These are phyloP conservation scores for Pollachius pollachius DNA, from an alignment of 2,113 vertebrate species.

Conservation along the genomic window DNA sequence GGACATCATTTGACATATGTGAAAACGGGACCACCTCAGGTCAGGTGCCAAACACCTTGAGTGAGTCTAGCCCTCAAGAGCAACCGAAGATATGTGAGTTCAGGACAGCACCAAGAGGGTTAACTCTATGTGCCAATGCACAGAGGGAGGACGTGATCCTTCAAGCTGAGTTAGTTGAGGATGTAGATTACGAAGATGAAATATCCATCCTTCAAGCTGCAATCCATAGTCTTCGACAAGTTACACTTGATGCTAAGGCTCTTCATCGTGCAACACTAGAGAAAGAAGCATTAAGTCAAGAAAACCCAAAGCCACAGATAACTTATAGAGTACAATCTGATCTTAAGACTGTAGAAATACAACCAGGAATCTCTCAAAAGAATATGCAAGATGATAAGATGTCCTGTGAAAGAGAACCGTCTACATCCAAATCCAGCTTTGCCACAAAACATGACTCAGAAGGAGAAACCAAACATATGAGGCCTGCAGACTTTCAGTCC, in stretches of 20 bases:
- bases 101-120: slow-evolving; percentile 33
- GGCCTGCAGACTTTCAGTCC: slow-evolving; percentile 59
- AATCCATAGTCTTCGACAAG: slow-evolving; percentile 73
- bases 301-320: slow-evolving; percentile 13
- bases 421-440: neutral
- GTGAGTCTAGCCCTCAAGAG: slow-evolving; percentile 9
- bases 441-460: slow-evolving; percentile 24
- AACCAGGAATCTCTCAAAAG: slow-evolving; percentile 8
- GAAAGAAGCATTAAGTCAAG: slow-evolving; percentile 57
- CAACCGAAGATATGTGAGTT: slow-evolving; percentile 11
- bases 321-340: neutral
- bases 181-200: slow-evolving; percentile 40
- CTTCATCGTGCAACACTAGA: slow-evolving; percentile 73
- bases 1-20: too few relatives aligned
- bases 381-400: slow-evolving; percentile 7
- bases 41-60: too few relatives aligned
- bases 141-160: slow-evolving; percentile 22
- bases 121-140: slow-evolving; percentile 16
- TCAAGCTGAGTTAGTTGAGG: slow-evolving; percentile 39
- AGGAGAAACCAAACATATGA: slow-evolving; percentile 46
- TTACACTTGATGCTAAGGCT: slow-evolving; percentile 77
- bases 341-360: neutral
- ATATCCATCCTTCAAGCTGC: slow-evolving; percentile 74
- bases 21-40: too few relatives aligned
- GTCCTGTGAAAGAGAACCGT: neutral